phyloP scores from a whole-genome alignment of 2,113 vertebrate genomes.

The Ameiurus melas region DNA sequence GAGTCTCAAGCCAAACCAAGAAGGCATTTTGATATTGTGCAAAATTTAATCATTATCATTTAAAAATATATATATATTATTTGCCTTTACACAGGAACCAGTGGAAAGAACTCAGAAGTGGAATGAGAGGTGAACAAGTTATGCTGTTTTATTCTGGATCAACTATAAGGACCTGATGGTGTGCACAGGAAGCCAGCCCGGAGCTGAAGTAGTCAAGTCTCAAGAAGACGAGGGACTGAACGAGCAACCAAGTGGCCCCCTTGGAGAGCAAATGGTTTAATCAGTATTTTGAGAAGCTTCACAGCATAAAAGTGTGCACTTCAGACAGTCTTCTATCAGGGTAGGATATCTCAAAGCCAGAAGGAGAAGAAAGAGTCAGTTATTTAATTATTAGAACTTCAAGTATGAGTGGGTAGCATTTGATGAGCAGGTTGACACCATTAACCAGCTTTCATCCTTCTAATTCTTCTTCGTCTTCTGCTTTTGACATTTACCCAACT shows the following conservation, averaged over 20 bases:
- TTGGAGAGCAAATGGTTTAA: slow-evolving; percentile 1
- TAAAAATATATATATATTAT: neutral
- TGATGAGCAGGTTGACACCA: neutral
- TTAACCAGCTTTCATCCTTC: neutral
- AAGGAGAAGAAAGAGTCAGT: neutral
- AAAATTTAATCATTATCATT: neutral
- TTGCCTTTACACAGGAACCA: neutral
- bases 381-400: slow-evolving; percentile 23
- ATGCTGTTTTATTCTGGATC: neutral
- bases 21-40: neutral
- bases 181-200: neutral
- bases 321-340: slow-evolving; percentile 1
- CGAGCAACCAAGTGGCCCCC: neutral
- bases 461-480: neutral
- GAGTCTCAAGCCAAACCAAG: neutral
- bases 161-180: slow-evolving; percentile 3
- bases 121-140: neutral
- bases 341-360: slow-evolving; percentile 2
- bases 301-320: neutral
- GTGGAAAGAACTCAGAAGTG: neutral
- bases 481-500: slow-evolving; percentile 4
- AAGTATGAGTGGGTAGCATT: neutral
- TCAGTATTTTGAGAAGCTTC: neutral
- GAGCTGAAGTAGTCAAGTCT: neutral
- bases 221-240: neutral